These are phyloP conservation scores for Metacarcinus magister DNA, from an alignment of 2,888 invertebrate species.

Conservation along the genomic window DNA sequence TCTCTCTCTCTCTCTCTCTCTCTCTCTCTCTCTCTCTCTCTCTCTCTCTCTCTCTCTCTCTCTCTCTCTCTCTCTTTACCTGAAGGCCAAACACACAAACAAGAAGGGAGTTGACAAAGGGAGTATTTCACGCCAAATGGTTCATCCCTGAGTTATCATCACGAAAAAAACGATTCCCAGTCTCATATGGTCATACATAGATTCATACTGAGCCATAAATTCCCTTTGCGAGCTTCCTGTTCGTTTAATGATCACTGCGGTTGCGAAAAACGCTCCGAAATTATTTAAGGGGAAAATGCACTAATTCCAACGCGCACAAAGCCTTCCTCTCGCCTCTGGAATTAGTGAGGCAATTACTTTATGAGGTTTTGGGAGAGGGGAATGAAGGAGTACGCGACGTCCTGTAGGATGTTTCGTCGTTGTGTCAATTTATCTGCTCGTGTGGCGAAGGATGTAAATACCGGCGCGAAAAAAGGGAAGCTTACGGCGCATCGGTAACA, in stretches of 20 bases:
- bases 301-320: slow-evolving; percentile 9
- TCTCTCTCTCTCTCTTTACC: slow-evolving; percentile 38
- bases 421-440: background rate
- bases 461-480: slow-evolving; percentile 33
- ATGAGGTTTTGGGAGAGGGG: background rate
- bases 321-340: slow-evolving; percentile 18
- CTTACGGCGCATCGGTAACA: slow-evolving; percentile 56
- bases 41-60: slow-evolving; percentile 52
- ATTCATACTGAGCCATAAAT: slow-evolving; percentile 56
- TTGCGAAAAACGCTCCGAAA: slow-evolving; percentile 35
- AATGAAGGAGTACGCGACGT: background rate
- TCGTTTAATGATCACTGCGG: slow-evolving; percentile 51
- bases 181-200: slow-evolving; percentile 33
- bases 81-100: slow-evolving; percentile 39
- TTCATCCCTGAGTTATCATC: slow-evolving; percentile 41
- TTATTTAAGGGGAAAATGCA: slow-evolving; percentile 59
- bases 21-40: slow-evolving; percentile 32
- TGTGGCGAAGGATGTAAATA: slow-evolving; percentile 53
- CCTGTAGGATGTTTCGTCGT: slow-evolving; percentile 18
- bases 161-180: slow-evolving; percentile 6
- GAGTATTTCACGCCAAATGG: slow-evolving; percentile 31
- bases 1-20: slow-evolving; percentile 50
- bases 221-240: slow-evolving; percentile 55
- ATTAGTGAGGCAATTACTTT: slow-evolving; percentile 18
- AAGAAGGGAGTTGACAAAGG: slow-evolving; percentile 34